These are phyloP conservation scores for Diorhabda sublineata DNA, from an alignment of 1,140 invertebrate genomes.

Conservation along the genomic window DNA sequence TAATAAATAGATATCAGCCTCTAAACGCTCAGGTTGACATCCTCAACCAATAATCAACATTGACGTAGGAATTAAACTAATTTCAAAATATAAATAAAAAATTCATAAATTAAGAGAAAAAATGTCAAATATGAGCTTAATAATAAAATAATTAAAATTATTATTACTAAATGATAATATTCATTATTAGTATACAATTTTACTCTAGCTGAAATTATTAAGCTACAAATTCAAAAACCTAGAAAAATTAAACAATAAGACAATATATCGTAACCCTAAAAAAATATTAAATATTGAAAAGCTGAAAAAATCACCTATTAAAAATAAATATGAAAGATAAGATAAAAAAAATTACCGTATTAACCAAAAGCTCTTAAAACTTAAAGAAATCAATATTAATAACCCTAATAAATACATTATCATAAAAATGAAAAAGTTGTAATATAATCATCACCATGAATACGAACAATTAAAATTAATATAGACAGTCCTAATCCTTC, in stretches of 20 bases:
- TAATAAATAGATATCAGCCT: constrained; percentile 58
- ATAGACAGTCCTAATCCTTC: no score
- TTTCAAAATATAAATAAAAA: constrained; percentile 56
- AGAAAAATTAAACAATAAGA: constrained; percentile 53
- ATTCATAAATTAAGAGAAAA: constrained; percentile 53
- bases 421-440: constrained; percentile 46
- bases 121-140: constrained; percentile 56
- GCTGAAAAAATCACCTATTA: no score
- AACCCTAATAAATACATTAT: constrained; percentile 50
- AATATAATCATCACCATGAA: no score
- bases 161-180: constrained; percentile 51
- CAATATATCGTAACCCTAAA: constrained; percentile 49
- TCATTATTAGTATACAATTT: constrained; percentile 48
- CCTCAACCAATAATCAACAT: constrained; percentile 63
- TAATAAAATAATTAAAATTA: constrained; percentile 54
- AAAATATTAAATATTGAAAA: constrained; percentile 39
- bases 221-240: constrained; percentile 51
- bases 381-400: constrained; percentile 47
- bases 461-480: neutral
- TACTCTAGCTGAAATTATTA: constrained; percentile 53
- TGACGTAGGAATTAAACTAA: constrained; percentile 58
- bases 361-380: constrained; percentile 38
- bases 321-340: no score
- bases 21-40: constrained; percentile 57
- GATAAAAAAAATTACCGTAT: constrained; percentile 41